phyloP scores from a whole-genome alignment of 2,888 invertebrate genomes.

The Acrobasis repandana region DNA sequence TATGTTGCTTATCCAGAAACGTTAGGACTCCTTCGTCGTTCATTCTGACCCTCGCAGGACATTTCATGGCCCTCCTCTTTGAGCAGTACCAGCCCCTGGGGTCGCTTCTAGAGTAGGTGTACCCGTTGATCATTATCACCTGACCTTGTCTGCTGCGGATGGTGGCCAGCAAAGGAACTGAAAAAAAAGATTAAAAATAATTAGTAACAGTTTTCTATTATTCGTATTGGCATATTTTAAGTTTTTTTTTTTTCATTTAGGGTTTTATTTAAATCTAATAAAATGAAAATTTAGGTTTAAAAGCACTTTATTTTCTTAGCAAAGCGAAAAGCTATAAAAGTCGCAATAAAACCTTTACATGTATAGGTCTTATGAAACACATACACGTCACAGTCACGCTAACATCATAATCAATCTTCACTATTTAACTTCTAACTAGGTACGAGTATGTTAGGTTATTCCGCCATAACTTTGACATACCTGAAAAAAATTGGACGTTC shows the following conservation, averaged over 20 bases:
- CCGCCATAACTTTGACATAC: no score
- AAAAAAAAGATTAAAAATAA: neutral
- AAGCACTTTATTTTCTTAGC: no score
- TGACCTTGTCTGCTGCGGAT: neutral
- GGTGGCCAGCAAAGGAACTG: neutral
- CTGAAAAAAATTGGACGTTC: no score
- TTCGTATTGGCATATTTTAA: neutral
- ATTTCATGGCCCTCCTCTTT: neutral
- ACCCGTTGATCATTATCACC: constrained; percentile 3
- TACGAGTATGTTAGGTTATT: no score
- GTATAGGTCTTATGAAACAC: no score
- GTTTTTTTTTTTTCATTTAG: neutral
- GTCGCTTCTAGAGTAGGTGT: neutral
- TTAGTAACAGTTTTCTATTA: neutral
- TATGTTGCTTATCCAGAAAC: neutral
- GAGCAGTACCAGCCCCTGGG: neutral
- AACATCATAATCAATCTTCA: no score
- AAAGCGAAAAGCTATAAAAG: no score
- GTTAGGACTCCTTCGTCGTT: neutral
- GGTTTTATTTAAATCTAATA: neutral
- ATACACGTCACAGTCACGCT: no score
- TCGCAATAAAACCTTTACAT: no score
- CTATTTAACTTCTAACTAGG: no score
- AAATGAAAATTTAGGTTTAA: no score
- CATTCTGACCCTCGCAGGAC: constrained; percentile 1